Evolutionary conservation across 2,888 invertebrate species (phyloP).

Genomic region (Chrysotoxum bicinctum): DNA sequence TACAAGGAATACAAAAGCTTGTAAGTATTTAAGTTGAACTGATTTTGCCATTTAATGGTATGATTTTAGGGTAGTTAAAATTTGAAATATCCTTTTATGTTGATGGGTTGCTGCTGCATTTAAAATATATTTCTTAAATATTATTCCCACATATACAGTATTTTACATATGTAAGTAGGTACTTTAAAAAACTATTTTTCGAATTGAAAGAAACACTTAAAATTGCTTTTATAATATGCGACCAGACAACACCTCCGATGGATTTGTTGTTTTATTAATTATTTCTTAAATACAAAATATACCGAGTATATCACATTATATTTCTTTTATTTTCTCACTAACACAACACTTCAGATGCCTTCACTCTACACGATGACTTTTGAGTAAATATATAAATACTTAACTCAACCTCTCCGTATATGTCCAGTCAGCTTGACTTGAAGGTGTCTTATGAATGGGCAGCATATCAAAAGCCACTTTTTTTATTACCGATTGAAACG

Average conservation of each 20-base stretch:
- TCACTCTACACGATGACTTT: slow-evolving; percentile 77
- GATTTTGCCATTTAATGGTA: slow-evolving; percentile 52
- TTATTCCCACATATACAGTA: slow-evolving; percentile 25
- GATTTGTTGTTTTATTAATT: slow-evolving; percentile 50
- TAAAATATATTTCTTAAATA: slow-evolving; percentile 31
- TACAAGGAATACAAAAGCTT: slow-evolving; percentile 75
- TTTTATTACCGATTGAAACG: slow-evolving; percentile 75
- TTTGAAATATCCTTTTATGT: neutral
- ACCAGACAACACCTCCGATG: slow-evolving; percentile 40
- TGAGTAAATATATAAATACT: slow-evolving; percentile 68
- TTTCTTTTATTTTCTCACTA: slow-evolving; percentile 7
- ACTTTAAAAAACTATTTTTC: slow-evolving; percentile 28
- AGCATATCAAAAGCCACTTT: slow-evolving; percentile 78
- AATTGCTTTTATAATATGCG: slow-evolving; percentile 17
- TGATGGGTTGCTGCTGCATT: slow-evolving; percentile 3
- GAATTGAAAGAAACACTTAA: neutral
- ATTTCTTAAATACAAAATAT: slow-evolving; percentile 10
- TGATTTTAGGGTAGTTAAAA: slow-evolving; percentile 9
- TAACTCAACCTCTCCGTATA: slow-evolving; percentile 52
- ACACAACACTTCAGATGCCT: slow-evolving; percentile 76
- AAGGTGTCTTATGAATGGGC: slow-evolving; percentile 82
- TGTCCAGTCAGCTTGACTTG: slow-evolving; percentile 81
- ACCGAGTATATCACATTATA: neutral
- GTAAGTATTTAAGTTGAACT: slow-evolving; percentile 74
- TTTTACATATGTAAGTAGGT: slow-evolving; percentile 25